Evolutionary conservation across 2,113 vertebrate genomes (phyloP), one percentile per base, ranked within the genome.

Genomic region (Phaethornis superciliosus): DNA sequence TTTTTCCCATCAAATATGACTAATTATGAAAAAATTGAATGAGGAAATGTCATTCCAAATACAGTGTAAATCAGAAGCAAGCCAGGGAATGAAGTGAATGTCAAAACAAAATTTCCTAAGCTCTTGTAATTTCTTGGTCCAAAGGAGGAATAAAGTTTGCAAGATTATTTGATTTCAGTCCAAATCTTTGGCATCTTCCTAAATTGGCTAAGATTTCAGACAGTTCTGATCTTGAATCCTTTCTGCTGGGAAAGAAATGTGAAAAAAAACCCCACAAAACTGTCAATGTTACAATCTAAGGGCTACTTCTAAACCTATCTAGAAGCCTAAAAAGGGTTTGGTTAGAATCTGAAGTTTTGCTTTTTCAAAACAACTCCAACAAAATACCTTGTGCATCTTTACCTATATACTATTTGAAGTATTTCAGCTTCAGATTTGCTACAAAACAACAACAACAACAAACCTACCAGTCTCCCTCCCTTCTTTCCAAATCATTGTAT

Each of bases 241-340:
- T 88, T 32, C 2, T 80, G 5, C n/a, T 49, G 10, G 15, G 72
- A 88, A 76, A 76, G 2, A 42, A 6, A 56, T 1, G 6, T 2
- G 9, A 6, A 49, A 67, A 76, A 74, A 59, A 4, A 0, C 1
- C 0, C 0, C 5, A 47, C 6, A 35, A 56, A 72, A 6, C 4
- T 69, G 13, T 67, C 11, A 59, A 55, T 28, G 19, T 47, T 44
- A 42, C 7, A 59, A 30, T 7, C 10, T n/a, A 15, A 49, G 17
- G 15, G 54, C 27, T 63, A 10, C 32, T 30, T n/a, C 58, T 52
- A 52, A 71, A 93, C 30, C 23, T 54, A 4, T 60, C 20, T 63
- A 51, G 4, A 90, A 78, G 1, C 49, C 18, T 46, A 47, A 86
- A 88, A 63, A 4, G 4, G 12, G 14, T 55, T 51, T 32, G 0